phyloP scores from a whole-genome alignment of 2,113 vertebrate species.

The Charadrius vociferus region DNA sequence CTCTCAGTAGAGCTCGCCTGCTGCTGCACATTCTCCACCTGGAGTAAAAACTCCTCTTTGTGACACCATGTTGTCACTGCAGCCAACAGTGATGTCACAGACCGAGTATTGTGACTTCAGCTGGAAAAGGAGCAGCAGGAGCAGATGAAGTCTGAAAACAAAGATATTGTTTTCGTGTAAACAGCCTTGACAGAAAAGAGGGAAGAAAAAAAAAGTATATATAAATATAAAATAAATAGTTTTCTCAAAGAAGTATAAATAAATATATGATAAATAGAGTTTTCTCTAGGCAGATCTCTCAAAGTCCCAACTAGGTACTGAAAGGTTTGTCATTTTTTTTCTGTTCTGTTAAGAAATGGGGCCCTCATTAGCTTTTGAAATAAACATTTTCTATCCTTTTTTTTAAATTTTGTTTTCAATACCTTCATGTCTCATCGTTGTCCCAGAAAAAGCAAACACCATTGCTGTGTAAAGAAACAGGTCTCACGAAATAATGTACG shows the following conservation, averaged over 20 bases:
- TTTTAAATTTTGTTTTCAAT: not conserved
- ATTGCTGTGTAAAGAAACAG: not conserved
- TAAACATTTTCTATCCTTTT: not conserved
- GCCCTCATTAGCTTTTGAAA: not conserved
- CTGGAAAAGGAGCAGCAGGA: not conserved
- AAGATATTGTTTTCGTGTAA: slow-evolving; percentile 22
- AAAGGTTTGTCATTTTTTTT: not conserved
- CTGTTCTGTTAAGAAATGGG: not conserved
- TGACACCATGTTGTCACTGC: not conserved
- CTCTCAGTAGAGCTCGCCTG: not conserved
- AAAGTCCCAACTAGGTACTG: not conserved
- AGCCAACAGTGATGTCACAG: slow-evolving; percentile 33
- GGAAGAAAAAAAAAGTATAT: not conserved
- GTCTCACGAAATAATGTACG: not conserved
- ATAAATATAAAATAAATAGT: not conserved
- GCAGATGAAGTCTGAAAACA: slow-evolving; percentile 9
- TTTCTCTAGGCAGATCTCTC: not conserved
- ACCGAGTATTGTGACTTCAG: not conserved
- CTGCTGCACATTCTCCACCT: not conserved
- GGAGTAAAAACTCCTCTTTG: not conserved
- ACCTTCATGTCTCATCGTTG: not conserved
- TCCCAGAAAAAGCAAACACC: not conserved
- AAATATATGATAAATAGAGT: not conserved
- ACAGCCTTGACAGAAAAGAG: not conserved
- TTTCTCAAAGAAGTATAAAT: not conserved